Conservation (phyloP, 1,140 invertebrate species). For the Ceratina calcarata region DNA sequence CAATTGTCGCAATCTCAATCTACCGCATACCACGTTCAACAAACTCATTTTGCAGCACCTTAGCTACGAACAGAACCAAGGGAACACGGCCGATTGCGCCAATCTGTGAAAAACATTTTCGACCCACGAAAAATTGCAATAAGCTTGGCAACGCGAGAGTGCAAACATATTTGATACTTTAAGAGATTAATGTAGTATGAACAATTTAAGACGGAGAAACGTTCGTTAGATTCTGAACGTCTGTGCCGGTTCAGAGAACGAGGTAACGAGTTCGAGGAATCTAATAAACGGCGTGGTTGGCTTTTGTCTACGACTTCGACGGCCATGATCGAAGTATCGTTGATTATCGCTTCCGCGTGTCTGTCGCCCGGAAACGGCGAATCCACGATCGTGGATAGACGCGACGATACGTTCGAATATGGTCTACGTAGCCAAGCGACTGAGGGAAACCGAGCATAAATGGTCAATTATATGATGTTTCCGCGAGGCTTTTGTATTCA, state of each 20-base stretch:
- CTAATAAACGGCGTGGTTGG: background rate
- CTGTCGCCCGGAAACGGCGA: background rate
- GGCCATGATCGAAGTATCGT: background rate
- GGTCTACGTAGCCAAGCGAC: background rate
- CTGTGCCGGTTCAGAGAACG: too few species aligned
- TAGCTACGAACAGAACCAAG: background rate
- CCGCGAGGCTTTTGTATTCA: background rate
- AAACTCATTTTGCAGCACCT: background rate
- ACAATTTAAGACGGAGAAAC: too few species aligned
- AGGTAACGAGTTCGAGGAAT: slow-evolving; percentile 6
- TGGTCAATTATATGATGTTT: slow-evolving; percentile 21
- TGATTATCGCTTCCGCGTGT: slow-evolving; percentile 23
- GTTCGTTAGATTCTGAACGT: too few species aligned
- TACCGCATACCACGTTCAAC: background rate
- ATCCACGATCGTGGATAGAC: slow-evolving; percentile 13
- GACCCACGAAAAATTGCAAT: too few species aligned
- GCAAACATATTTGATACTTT: too few species aligned
- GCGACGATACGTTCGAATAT: background rate
- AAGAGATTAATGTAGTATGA: too few species aligned
- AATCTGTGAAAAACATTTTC: too few species aligned
- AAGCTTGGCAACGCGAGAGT: too few species aligned
- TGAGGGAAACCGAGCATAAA: slow-evolving; percentile 8
- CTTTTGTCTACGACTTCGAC: slow-evolving; percentile 12
- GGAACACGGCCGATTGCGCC: too few species aligned
- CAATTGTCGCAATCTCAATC: slow-evolving; percentile 20